phyloP scores from a whole-genome alignment of 2,888 invertebrate genomes.

The Tetheella fluctuosa region DNA sequence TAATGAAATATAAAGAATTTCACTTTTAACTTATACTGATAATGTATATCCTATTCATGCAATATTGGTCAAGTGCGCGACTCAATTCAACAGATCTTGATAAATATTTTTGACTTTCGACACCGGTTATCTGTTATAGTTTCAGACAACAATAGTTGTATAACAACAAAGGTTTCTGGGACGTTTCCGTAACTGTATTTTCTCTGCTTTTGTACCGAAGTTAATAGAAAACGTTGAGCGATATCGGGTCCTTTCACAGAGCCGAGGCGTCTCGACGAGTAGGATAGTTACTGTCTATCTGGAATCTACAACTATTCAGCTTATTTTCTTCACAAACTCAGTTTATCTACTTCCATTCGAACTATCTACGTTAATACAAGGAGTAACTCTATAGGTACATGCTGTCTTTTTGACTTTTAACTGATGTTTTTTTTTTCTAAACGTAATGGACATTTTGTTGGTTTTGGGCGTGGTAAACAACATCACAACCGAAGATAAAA shows the following conservation, averaged over 20 bases:
- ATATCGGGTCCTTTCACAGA: constrained; percentile 59
- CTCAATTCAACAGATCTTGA: neutral
- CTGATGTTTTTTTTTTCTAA: neutral
- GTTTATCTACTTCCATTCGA: constrained; percentile 1
- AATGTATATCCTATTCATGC: too few species aligned
- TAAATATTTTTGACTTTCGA: constrained; percentile 46
- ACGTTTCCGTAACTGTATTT: constrained; percentile 71
- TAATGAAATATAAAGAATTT: neutral
- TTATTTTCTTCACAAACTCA: constrained; percentile 30
- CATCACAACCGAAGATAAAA: constrained; percentile 60
- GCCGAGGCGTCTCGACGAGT: constrained; percentile 36
- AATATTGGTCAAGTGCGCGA: neutral
- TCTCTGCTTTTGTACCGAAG: constrained; percentile 64
- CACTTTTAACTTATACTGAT: too few species aligned
- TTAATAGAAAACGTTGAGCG: constrained; percentile 67
- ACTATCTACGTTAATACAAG: neutral
- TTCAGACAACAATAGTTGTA: constrained; percentile 67
- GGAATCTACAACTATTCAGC: constrained; percentile 26
- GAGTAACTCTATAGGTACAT: neutral
- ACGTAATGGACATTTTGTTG: neutral
- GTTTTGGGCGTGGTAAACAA: constrained; percentile 37
- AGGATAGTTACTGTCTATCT: constrained; percentile 46
- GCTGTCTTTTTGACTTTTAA: neutral
- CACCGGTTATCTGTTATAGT: constrained; percentile 57
- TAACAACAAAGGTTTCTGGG: constrained; percentile 71